Evolutionary conservation across 2,797 vertebrate species (phyloP).

Genomic region (Neomorphus geoffroyi): DNA sequence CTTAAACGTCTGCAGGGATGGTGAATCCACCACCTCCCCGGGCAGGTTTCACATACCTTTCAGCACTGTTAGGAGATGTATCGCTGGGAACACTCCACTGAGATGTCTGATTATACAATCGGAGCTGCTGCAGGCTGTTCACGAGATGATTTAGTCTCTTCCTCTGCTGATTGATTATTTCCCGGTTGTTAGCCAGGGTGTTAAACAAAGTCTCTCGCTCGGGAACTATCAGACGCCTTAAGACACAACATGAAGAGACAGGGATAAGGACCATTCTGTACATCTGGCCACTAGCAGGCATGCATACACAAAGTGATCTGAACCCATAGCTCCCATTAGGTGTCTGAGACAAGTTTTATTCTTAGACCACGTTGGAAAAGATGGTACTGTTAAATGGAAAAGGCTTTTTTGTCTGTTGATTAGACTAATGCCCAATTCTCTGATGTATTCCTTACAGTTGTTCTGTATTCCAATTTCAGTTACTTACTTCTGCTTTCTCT

Average conservation of each 20-base stretch:
- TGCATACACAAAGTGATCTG: neutral
- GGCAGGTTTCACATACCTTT: conserved; percentile 71
- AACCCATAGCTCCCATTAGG: neutral
- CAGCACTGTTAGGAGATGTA: neutral
- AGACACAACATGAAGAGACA: neutral
- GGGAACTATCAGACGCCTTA: conserved; percentile 89
- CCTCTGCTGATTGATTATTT: conserved; percentile 95
- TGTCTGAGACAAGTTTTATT: neutral
- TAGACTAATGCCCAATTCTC: neutral
- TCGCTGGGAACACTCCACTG: conserved; percentile 72
- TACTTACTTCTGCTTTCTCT: conserved; percentile 86
- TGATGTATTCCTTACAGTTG: neutral
- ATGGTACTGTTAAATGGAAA: neutral
- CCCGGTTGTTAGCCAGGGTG: conserved; percentile 90
- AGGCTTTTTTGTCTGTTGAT: neutral
- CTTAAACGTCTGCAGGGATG: too few species aligned
- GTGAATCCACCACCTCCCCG: too few species aligned
- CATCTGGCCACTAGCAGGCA: neutral
- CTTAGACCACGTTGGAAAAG: neutral
- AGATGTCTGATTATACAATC: conserved; percentile 86
- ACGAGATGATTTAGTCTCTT: conserved; percentile 86
- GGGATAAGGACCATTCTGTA: neutral
- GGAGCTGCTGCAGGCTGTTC: conserved; percentile 86
- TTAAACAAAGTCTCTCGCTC: conserved; percentile 92
- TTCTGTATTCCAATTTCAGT: neutral